A percentile compares a stretch with the other conserved stretches of the same genome.
Conservation (phyloP, 2,888 invertebrate genomes). For the Bursaphelenchus okinawaensis region DNA sequence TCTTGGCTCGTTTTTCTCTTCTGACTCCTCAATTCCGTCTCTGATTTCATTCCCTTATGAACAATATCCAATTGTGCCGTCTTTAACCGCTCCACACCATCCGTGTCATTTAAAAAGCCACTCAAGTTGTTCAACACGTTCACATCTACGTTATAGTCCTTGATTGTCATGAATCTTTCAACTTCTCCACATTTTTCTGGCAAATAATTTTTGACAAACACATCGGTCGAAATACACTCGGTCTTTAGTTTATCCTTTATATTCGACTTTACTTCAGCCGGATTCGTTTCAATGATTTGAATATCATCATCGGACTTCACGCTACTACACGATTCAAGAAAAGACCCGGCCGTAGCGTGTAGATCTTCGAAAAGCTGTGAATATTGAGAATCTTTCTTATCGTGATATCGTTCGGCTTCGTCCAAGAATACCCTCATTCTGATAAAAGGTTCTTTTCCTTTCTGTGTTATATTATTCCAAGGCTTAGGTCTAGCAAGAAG, state of each 20-base stretch:
- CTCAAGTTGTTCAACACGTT: constrained; percentile 6
- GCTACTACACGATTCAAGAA: neutral
- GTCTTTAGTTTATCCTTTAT: neutral
- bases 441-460: constrained; percentile 84
- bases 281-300: constrained; percentile 3
- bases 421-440: constrained; percentile 90
- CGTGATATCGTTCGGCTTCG: constrained; percentile 23
- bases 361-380: constrained; percentile 7
- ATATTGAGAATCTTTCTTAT: constrained; percentile 16
- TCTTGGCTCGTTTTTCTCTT: constrained; percentile 10
- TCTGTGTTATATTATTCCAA: constrained; percentile 95
- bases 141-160: neutral
- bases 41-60: neutral
- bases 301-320: constrained; percentile 4
- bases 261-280: neutral
- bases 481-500: constrained; percentile 92
- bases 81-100: constrained; percentile 12
- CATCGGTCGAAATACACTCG: neutral
- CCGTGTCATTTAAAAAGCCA: constrained; percentile 17
- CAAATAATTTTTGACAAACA: constrained; percentile 7
- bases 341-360: constrained; percentile 3
- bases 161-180: constrained; percentile 7
- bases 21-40: constrained; percentile 14
- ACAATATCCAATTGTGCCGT: constrained; percentile 61
- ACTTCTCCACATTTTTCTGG: constrained; percentile 6